Evolutionary conservation across 2,113 vertebrate species (phyloP), one percentile per base, ranked within the genome.

Genomic region (Limanda limanda): DNA sequence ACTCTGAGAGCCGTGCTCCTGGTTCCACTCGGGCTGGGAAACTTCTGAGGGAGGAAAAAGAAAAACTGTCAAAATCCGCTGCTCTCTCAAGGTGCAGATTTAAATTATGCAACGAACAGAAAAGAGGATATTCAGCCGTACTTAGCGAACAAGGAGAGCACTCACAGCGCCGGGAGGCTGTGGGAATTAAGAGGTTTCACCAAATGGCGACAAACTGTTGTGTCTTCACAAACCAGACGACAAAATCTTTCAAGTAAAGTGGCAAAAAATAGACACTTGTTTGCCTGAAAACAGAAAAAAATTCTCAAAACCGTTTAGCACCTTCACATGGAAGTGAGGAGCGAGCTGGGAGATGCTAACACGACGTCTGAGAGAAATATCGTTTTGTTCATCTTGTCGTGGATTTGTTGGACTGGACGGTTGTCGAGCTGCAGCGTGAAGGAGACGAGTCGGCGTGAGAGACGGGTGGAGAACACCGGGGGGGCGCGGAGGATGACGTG

Each of bases 71-170:
- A 67, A 35, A 69, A 54, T 71, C 15, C 54, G 24, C 27, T 23
- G 24, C 14, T 72, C 48, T 74, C 67, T 70, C 56, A 74, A 64
- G 52, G 76, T 66, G 68, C 58, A 71, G 42, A 80, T 80, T 83
- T 82, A 82, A 85, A 89, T 84, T 87, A 82, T 73, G 67, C 65
- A 71, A 55, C 51, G 64, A 81, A 84, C 25, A 47, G 79, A 70
- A 7, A 68, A 66, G 59, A 56, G 31, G 67, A 78, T 66, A 60
- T 66, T 76, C 68, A 47, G 75, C 51, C 25, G 58, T 37, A 77
- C 60, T 79, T 74, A 35, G 61, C 6, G 65, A 86, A 77, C 64
- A 42, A 56, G 51, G 64, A 60, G 40, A 45, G 78, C 71, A 71
- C 80, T 80, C 66, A 42, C 45, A 59, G 67, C 71, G 23, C 24